Base-by-base conservation (phyloP, 2,113 vertebrate species). In the Scatophagus argus region DNA sequence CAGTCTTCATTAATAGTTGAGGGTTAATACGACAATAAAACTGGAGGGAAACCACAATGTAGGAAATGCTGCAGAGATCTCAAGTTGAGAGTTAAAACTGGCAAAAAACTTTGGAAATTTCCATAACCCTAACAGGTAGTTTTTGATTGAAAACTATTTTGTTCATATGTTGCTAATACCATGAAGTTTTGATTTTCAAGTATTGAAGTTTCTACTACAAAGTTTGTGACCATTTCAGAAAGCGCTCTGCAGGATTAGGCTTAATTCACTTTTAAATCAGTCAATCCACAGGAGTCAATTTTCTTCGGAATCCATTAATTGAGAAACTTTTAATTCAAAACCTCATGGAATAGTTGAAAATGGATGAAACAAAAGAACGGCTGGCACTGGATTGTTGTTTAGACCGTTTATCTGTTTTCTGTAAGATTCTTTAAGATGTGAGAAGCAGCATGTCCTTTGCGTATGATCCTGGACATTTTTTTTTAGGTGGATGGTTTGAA, bases 391-490 rank as follows among this genome's bases (percentile, higher is more conserved):
- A 36, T 9, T 63, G 23, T n/a, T 9, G 31, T 39, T 62, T 6
- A 6, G 27, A 55, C 14, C 16, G 47, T 75, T 69, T 13, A 60
- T 82, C 31, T 29, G 1, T 75, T 73, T 41, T 79, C 29, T 47
- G 41, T 51, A 10, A 54, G 68, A 72, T 58, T 23, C 21, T 81
- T 68, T 54, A 51, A 69, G 61, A 56, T 49, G 55, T 66, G 47
- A 54, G 38, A 62, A 59, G 72, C 63, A 60, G 58, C 31, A 25
- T 58, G 72, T 81, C 62, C 88, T 84, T 36, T 79, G 25, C 67
- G 10, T 71, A 67, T 86, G 66, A 79, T 82, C 59, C 59, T 64
- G 54, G 59, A 31, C 14, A 60, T 60, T 79, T 47, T 77, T 41
- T 55, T 71, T 39, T 8, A 69, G 21, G 38, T 46, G 72, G 51